Evolutionary conservation across 2,888 invertebrate genomes (phyloP), one percentile per base, ranked within the genome.

Genomic region (Cryptus viduatorius): DNA sequence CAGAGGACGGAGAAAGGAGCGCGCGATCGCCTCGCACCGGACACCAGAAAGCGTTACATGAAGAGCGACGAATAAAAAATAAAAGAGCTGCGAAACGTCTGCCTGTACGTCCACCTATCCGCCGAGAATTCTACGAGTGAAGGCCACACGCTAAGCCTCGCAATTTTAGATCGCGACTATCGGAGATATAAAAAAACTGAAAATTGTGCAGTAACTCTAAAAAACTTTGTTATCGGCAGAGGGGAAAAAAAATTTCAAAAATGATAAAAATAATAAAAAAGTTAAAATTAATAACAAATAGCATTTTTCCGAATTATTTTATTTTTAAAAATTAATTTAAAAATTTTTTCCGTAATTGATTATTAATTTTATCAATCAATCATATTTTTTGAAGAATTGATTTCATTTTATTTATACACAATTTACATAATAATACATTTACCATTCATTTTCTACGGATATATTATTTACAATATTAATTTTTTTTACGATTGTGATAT

Each of bases 11-110:
- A 65, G 75, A 75, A 75, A 75, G 75, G 64, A 64, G 48, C 46
- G 31, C 75, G 37, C 64, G 50, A 37, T 64, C 75, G 48, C 65
- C 75, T 64, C 75, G 31, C 75, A 42, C 75, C 16, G 37, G 50
- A 64, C 64, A 46, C 5, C 48, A 48, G 64, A 65, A 75, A 64
- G 75, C 65, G 64, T 65, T 65, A 42, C 64, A 65, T 50, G 75
- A 50, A 64, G 50, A 75, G 48, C 50, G 50, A n/a, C 64, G n/a
- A 46, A 7, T 29, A 14, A 31, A 59, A 5, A 50, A 59, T n/a
- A 64, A 75, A 64, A 75, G 64, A 65, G 48, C 8, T 50, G 50
- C 50, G 64, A 31, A 37, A 65, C 37, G 37, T 75, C 61, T 48
- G 61, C 61, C 44, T 12, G 59, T 59, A 14, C 44, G 72, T 61